phyloP scores from a whole-genome alignment of 2,797 vertebrate species.

The Avahi laniger region DNA sequence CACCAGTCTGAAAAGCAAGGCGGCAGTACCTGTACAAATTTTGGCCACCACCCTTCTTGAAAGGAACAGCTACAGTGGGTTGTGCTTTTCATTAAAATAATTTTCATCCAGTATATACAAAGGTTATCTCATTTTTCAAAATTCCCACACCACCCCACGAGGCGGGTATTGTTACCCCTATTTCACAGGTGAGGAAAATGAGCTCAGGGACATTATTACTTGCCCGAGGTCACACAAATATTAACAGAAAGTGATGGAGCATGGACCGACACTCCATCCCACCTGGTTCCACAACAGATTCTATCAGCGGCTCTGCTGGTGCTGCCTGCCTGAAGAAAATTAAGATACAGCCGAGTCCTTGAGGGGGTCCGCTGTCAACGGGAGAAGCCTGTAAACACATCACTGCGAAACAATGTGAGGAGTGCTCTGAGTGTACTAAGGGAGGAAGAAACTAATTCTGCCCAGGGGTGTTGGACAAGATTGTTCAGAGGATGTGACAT shows the following conservation, averaged over 20 bases:
- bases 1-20: background rate
- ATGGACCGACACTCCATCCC: background rate
- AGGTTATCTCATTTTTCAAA: background rate
- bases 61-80: background rate
- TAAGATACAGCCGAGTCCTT: background rate
- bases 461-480: background rate
- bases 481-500: constrained; percentile 9
- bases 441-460: constrained; percentile 36
- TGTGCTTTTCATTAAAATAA: background rate
- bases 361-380: background rate
- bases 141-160: background rate
- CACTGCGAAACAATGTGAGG: background rate
- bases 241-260: background rate
- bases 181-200: background rate
- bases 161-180: background rate
- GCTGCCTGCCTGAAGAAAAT: constrained; percentile 4
- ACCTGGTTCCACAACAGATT: background rate
- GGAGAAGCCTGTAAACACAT: background rate
- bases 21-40: background rate
- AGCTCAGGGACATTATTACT: background rate
- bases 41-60: background rate
- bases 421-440: background rate
- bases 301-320: background rate
- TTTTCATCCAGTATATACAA: background rate
- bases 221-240: background rate